Evolutionary conservation across 2,888 invertebrate genomes (phyloP).

Genomic region (Oscheius sp.): DNA sequence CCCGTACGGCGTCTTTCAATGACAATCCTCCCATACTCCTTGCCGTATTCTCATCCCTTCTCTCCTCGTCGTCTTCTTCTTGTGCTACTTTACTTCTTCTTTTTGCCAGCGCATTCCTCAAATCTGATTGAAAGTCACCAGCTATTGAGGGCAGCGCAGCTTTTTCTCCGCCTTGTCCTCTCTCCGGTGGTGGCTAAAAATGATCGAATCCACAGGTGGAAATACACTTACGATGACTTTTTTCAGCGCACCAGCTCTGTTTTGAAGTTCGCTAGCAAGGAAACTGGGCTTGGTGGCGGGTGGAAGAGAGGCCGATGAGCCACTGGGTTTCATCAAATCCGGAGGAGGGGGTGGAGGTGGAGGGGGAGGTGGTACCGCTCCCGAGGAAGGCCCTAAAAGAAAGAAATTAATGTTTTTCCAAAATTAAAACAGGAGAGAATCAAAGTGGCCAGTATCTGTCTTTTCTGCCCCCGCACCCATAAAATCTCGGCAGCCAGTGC

Average conservation of each 20-base stretch:
- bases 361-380: slow-evolving; percentile 39
- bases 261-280: slow-evolving; percentile 33
- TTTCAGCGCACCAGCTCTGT: slow-evolving; percentile 27
- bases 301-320: slow-evolving; percentile 40
- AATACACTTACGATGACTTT: slow-evolving; percentile 28
- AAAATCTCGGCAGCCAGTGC: too few species aligned
- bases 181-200: slow-evolving; percentile 25
- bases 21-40: slow-evolving; percentile 68
- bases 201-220: not conserved
- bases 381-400: slow-evolving; percentile 28
- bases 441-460: too few species aligned
- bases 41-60: slow-evolving; percentile 39
- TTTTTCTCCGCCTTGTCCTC: slow-evolving; percentile 17
- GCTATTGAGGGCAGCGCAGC: slow-evolving; percentile 36
- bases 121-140: slow-evolving; percentile 71
- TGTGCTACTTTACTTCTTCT: slow-evolving; percentile 68
- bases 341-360: slow-evolving; percentile 60
- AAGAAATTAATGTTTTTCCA: slow-evolving; percentile 29
- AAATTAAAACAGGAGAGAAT: too few species aligned
- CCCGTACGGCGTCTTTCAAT: slow-evolving; percentile 71
- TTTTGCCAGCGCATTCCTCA: slow-evolving; percentile 71
- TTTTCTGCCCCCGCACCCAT: too few species aligned
- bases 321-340: slow-evolving; percentile 43
- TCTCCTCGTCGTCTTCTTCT: slow-evolving; percentile 67
- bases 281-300: slow-evolving; percentile 23